These are phyloP conservation scores for Eudorcas thomsonii DNA, from an alignment of 2,113 vertebrate genomes.

Conservation along the genomic window DNA sequence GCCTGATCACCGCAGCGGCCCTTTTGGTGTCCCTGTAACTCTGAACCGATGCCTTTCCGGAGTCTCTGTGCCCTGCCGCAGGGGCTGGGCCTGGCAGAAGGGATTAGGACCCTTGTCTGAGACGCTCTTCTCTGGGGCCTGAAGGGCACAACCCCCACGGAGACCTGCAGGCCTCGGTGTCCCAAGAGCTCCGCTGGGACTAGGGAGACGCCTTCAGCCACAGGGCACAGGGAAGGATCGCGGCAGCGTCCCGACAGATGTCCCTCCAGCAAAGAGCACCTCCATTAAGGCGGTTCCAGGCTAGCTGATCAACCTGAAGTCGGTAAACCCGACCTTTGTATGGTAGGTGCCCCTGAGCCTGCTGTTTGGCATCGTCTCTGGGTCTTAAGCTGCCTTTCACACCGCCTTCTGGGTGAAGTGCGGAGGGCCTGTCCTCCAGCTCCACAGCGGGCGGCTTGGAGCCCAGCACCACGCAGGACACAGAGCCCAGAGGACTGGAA, in stretches of 20 bases:
- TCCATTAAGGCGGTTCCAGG: fast-evolving
- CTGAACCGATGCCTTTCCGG: not conserved
- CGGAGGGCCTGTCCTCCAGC: not conserved
- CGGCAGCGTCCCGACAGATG: not conserved
- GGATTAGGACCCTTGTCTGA: not conserved
- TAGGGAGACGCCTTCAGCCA: not conserved
- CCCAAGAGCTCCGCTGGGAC: fast-evolving
- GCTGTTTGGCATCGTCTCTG: not conserved
- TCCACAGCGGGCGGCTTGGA: fast-evolving
- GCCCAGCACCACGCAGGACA: fast-evolving
- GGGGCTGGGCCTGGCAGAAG: fast-evolving
- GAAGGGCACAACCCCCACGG: not conserved
- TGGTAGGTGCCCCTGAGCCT: fast-evolving
- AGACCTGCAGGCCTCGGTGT: not conserved
- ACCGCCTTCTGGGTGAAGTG: not conserved
- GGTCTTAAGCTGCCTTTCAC: not conserved
- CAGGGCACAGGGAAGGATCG: fast-evolving
- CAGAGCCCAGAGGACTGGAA: fast-evolving
- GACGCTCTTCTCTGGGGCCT: not conserved
- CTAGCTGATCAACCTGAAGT: not conserved
- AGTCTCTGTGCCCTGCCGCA: fast-evolving
- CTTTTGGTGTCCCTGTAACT: not conserved
- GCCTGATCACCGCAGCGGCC: not conserved
- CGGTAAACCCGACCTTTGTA: not conserved
- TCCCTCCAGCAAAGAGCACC: not conserved